These are phyloP conservation scores for Cerceris rybyensis DNA, from an alignment of 2,888 invertebrate genomes.

Conservation along the genomic window DNA sequence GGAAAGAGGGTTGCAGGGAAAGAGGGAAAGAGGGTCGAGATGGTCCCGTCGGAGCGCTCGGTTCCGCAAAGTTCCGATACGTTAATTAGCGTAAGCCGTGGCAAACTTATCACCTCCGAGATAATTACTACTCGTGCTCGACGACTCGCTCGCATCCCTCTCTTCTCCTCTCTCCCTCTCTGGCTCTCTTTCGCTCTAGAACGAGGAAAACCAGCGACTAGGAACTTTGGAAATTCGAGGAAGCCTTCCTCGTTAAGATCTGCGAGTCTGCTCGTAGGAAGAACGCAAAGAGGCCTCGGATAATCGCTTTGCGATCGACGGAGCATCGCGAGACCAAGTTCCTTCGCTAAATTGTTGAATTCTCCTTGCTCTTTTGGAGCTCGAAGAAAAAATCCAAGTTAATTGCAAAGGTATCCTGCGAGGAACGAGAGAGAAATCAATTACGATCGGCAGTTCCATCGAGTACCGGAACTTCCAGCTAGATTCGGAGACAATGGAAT, in stretches of 20 bases:
- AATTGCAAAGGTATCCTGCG: background rate
- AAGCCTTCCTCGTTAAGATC: too few species aligned
- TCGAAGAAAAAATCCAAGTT: background rate
- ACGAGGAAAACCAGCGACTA: too few species aligned
- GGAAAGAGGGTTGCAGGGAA: background rate
- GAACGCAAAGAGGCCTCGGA: too few species aligned
- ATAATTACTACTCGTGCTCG: constrained; percentile 26
- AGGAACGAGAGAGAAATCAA: background rate
- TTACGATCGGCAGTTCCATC: background rate
- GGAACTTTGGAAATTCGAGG: too few species aligned
- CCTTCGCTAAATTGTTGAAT: background rate
- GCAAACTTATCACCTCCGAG: constrained; percentile 31
- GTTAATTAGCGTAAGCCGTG: constrained; percentile 51
- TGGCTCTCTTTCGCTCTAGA: too few species aligned
- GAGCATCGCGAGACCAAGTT: too few species aligned
- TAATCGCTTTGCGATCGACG: too few species aligned
- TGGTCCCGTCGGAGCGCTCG: constrained; percentile 29
- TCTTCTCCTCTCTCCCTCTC: background rate
- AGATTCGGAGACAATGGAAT: background rate
- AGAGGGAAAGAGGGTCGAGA: background rate
- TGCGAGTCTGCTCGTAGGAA: too few species aligned
- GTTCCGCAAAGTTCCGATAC: constrained; percentile 50
- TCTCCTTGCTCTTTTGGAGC: background rate
- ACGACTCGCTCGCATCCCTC: background rate
- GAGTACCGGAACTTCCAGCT: background rate